Evolutionary conservation across 2,797 vertebrate genomes (phyloP), one percentile per base, ranked within the genome.

Genomic region (Mus minutoides): DNA sequence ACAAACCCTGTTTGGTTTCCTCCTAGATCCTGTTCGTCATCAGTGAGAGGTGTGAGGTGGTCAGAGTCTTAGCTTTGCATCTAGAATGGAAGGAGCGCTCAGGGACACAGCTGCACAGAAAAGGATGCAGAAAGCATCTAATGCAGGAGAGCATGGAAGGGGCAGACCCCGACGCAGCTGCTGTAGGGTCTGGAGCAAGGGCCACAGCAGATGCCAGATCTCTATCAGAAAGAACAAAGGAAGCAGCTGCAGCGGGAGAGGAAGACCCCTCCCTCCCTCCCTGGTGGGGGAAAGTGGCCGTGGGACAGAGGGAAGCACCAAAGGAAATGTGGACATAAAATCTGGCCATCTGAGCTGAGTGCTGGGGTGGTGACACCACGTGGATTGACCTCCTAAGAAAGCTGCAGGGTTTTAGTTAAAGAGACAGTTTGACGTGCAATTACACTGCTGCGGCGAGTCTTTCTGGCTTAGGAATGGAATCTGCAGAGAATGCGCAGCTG

Each of bases 401-500:
- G 79, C 1, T 54, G n/a, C 88, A 94, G 94, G 54, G 37, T 6
- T 90, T 89, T 88, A 88, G 76, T 92, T 91, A 92, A 85, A 87
- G 88, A 79, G 60, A 62, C 46, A 79, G 3, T 29, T 0, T 92
- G 90, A 62, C n/a, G 77, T 22, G 64, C n/a, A 94, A 52, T 89
- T 92, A 92, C 90, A 86, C 69, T 64, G 93, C 77, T 82, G 82
- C 69, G 78, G 76, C 5, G 34, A 79, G 95, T 88, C 96, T 85
- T 77, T 91, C 84, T 80, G 64, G 93, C 83, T 93, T 60, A 86
- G 77, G 96, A 97, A 67, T n/a, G 56, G 92, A 92, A 96, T 93
- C 78, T 91, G 56, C 52, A 88, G 88, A 89, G 92, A 96, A 97
- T 88, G 92, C 90, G 77, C 97, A 97, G 96, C 93, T 97, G 95